Percentiles rank a stretch among this genome's conserved stretches.
These are phyloP conservation scores for Galago senegalensis DNA, from an alignment of 2,797 vertebrate species.

Conservation along the genomic window DNA sequence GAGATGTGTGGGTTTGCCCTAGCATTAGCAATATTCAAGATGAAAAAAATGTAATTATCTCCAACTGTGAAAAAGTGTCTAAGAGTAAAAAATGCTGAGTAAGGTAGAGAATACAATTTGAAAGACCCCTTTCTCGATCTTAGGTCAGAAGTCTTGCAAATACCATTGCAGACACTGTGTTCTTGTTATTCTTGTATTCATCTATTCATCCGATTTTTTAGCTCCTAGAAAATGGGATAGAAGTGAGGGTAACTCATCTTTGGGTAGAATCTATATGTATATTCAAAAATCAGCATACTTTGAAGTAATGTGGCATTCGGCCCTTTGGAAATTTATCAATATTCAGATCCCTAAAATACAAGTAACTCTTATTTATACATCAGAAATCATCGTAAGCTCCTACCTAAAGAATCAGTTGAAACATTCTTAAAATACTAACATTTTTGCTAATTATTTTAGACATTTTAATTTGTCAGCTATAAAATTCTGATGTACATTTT, in stretches of 20 bases:
- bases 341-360: background rate
- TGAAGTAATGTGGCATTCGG: background rate
- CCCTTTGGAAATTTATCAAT: constrained; percentile 10
- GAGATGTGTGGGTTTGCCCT: background rate
- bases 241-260: background rate
- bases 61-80: background rate
- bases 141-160: constrained; percentile 37
- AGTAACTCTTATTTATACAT: background rate
- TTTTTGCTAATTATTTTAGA: background rate
- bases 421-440: background rate
- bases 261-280: background rate
- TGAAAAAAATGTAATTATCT: constrained; percentile 11
- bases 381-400: background rate
- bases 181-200: background rate
- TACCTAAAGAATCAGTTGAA: background rate
- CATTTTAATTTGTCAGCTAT: background rate
- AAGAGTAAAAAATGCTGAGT: background rate
- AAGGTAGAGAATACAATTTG: background rate
- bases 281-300: background rate
- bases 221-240: constrained; percentile 25
- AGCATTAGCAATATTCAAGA: background rate
- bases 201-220: background rate
- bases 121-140: background rate
- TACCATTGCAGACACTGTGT: constrained; percentile 6
- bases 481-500: background rate